These are phyloP conservation scores for Anseranas semipalmata DNA, from an alignment of 2,113 vertebrate genomes.

Conservation along the genomic window DNA sequence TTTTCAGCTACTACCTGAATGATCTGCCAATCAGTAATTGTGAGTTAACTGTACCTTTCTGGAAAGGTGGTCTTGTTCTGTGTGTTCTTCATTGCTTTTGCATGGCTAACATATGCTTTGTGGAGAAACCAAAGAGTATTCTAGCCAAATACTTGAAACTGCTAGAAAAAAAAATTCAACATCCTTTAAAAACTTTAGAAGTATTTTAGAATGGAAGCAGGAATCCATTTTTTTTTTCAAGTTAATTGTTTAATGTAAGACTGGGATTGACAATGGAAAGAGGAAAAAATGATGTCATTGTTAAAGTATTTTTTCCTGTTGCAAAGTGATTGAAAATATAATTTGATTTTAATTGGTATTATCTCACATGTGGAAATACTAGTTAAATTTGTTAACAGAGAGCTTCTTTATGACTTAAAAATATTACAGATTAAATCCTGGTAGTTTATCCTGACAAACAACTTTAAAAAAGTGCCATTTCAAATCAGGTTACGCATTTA, in stretches of 20 bases:
- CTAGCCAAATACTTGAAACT: neutral
- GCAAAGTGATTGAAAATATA: neutral
- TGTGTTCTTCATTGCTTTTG: conserved; percentile 18
- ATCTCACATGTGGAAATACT: neutral
- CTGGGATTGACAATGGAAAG: neutral
- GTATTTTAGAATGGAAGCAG: neutral
- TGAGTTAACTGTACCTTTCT: neutral
- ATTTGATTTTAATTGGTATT: neutral
- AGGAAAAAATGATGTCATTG: neutral
- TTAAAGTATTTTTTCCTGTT: neutral
- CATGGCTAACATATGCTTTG: conserved; percentile 11
- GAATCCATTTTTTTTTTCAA: neutral
- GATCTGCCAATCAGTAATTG: neutral
- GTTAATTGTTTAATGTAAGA: neutral
- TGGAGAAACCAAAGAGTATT: neutral
- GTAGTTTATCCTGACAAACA: neutral
- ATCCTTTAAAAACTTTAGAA: neutral
- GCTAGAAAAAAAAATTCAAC: neutral
- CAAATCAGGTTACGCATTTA: neutral
- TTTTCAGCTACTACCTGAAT: neutral
- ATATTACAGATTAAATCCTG: neutral
- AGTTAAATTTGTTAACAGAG: neutral
- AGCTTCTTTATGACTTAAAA: neutral
- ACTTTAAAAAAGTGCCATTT: neutral
- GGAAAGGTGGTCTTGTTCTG: neutral